These are phyloP conservation scores for Epirrhoe tristata DNA, from an alignment of 2,888 invertebrate species.

Conservation along the genomic window DNA sequence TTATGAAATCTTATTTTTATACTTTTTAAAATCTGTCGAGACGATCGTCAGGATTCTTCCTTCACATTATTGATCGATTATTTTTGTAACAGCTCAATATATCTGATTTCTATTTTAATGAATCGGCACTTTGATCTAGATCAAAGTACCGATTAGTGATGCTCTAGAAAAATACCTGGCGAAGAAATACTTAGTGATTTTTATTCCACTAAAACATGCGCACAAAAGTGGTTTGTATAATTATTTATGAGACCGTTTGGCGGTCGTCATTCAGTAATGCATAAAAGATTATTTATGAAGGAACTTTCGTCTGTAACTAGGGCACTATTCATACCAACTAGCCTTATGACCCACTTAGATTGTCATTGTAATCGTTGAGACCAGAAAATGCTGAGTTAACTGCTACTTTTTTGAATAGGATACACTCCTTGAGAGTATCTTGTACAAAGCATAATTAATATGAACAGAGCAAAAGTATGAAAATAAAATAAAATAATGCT, in stretches of 20 bases:
- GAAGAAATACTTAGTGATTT: no score
- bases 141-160: no score
- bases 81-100: no score
- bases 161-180: no score
- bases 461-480: background rate
- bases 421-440: background rate
- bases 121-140: no score
- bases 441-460: background rate
- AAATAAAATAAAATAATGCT: no score
- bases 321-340: slow-evolving; percentile 38
- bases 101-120: no score
- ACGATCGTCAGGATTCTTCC: background rate
- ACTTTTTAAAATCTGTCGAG: background rate
- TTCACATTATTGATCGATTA: no score
- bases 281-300: slow-evolving; percentile 32
- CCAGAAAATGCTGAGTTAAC: background rate
- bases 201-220: background rate
- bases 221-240: background rate
- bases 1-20: slow-evolving; percentile 8
- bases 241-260: slow-evolving; percentile 12
- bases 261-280: slow-evolving; percentile 21
- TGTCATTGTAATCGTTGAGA: slow-evolving; percentile 27
- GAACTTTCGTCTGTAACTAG: slow-evolving; percentile 14
- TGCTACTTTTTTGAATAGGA: background rate
- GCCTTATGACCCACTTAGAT: slow-evolving; percentile 39